Evolutionary conservation across 2,888 invertebrate genomes (phyloP).

Genomic region (Stenoptilia bipunctidactyla): DNA sequence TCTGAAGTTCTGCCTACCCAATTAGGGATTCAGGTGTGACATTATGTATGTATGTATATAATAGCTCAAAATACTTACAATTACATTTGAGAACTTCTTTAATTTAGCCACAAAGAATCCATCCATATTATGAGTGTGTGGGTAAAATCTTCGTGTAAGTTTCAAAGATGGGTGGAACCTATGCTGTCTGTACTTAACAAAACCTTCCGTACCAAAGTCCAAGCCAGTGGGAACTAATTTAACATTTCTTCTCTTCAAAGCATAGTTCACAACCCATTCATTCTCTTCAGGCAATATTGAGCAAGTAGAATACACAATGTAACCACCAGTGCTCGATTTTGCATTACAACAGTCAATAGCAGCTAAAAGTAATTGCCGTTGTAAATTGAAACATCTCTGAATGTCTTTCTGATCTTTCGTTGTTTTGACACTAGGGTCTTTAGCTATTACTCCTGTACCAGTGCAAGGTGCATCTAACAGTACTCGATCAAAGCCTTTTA

Average conservation of each 20-base stretch:
- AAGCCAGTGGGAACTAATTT: slow-evolving; percentile 94
- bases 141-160: slow-evolving; percentile 92
- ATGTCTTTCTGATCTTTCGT: slow-evolving; percentile 92
- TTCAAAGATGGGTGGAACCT: slow-evolving; percentile 93
- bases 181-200: slow-evolving; percentile 86
- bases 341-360: slow-evolving; percentile 98
- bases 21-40: no score
- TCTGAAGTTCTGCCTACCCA: no score
- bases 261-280: slow-evolving; percentile 97
- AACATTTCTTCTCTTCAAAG: slow-evolving; percentile 91
- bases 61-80: slow-evolving; percentile 57
- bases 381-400: slow-evolving; percentile 91
- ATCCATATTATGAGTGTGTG: slow-evolving; percentile 99
- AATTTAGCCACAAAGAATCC: slow-evolving; percentile 99
- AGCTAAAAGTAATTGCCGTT: slow-evolving; percentile 90
- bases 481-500: slow-evolving; percentile 95
- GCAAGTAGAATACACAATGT: slow-evolving; percentile 98
- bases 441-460: slow-evolving; percentile 97
- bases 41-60: no score
- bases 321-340: slow-evolving; percentile 92
- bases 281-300: slow-evolving; percentile 98
- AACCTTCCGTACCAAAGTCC: slow-evolving; percentile 96
- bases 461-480: slow-evolving; percentile 98
- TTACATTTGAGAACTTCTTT: slow-evolving; percentile 92
- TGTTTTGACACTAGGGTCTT: slow-evolving; percentile 96